Percentiles rank a stretch among this genome's conserved stretches.
phyloP scores from a whole-genome alignment of 1,140 invertebrate genomes.

The Ptiloglossa arizonensis region DNA sequence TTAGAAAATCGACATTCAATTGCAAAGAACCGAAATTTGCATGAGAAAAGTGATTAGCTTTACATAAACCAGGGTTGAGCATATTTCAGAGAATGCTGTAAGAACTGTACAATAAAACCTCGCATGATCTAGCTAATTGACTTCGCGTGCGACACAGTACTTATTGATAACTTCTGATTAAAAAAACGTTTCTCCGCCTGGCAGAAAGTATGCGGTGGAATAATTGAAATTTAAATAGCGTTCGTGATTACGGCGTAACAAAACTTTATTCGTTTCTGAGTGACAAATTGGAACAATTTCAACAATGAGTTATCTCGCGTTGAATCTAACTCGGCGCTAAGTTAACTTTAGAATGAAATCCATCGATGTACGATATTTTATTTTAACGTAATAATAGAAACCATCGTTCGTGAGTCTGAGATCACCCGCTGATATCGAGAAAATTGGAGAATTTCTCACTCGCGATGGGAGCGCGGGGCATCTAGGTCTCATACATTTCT shows the following conservation, averaged over 20 bases:
- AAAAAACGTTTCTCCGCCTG: background rate
- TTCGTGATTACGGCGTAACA: background rate
- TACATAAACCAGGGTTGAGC: background rate
- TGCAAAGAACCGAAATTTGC: background rate
- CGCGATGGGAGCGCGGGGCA: background rate
- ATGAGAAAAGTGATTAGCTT: constrained; percentile 27
- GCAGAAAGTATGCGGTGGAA: background rate
- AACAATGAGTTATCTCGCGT: background rate
- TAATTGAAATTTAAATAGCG: constrained; percentile 30
- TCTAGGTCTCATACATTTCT: background rate
- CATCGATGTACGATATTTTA: too few relatives aligned
- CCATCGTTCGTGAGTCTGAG: too few relatives aligned
- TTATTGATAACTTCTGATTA: background rate
- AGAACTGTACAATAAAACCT: constrained; percentile 6
- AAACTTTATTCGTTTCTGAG: background rate
- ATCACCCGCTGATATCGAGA: background rate
- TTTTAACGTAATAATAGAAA: too few relatives aligned
- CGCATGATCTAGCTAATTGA: constrained; percentile 24
- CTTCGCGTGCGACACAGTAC: background rate
- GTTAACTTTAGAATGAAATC: too few relatives aligned
- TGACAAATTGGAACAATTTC: constrained; percentile 5
- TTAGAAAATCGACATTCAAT: too few relatives aligned
- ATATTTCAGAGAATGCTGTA: constrained; percentile 1
- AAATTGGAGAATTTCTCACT: background rate
- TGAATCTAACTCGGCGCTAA: too few relatives aligned